These are phyloP conservation scores for Verasper variegatus DNA, from an alignment of 2,113 vertebrate genomes.

Conservation along the genomic window DNA sequence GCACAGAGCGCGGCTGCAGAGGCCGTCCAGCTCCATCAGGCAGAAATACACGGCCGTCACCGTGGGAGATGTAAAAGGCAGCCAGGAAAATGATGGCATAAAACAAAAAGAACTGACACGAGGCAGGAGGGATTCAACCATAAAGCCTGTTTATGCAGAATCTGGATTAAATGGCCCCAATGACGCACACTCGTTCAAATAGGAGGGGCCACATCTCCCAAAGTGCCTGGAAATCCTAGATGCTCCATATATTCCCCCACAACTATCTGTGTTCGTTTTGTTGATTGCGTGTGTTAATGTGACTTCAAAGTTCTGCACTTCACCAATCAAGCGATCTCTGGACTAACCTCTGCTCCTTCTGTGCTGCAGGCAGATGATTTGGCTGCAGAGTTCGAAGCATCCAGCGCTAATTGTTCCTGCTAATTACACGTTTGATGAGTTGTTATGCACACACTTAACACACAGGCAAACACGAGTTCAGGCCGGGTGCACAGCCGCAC, in stretches of 20 bases:
- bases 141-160: conserved; percentile 11
- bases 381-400: conserved; percentile 25
- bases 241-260: neutral
- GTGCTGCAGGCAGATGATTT: conserved; percentile 14
- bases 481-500: conserved; percentile 6
- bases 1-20: conserved; percentile 8
- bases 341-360: neutral
- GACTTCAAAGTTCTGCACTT: too few species aligned
- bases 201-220: neutral
- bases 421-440: conserved; percentile 46
- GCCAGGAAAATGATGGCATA: neutral
- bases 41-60: conserved; percentile 16
- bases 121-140: conserved; percentile 11
- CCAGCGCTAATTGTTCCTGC: conserved; percentile 34
- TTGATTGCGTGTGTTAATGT: too few species aligned
- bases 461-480: conserved; percentile 2
- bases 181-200: conserved; percentile 3
- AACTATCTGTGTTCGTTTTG: too few species aligned
- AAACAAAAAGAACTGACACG: conserved; percentile 1
- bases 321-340: too few species aligned
- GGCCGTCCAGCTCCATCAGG: conserved; percentile 10
- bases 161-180: conserved; percentile 1
- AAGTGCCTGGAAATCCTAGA: neutral
- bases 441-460: neutral
- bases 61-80: conserved; percentile 1